Base-by-base conservation (phyloP, 2,797 vertebrate species). In the Platalea minor region DNA sequence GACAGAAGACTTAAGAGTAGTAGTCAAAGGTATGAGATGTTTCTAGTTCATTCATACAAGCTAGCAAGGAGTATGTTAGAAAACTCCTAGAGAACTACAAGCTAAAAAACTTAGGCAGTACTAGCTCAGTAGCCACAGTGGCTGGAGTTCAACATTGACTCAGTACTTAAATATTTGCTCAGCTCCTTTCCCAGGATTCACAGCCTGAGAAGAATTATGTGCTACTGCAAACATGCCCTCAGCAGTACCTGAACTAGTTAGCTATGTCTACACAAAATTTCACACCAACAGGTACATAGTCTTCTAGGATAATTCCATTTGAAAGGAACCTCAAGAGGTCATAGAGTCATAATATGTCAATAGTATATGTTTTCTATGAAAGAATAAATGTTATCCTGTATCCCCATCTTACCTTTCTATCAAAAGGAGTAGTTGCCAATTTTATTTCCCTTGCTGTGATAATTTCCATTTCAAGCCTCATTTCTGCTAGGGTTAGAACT, bases 161-260 rank as follows among this genome's bases (percentile, higher is more conserved):
- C 93, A 81, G 48, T 95, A 84, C 73, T 94, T 95, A 95, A 96
- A 95, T 97, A 97, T 95, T 97, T 96, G 93, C 73, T 91, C 76
- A 91, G 57, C 61, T 96, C 74, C 65, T 90, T 96, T 95, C 94
- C 94, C 93, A 96, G 83, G 93, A 96, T 96, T 95, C 93, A 93
- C 59, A 95, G 92, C 69, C 88, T 46, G 33, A 95, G 86, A 88
- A 93, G 90, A 95, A 90, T 88, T 91, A 91, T 24, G 61, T 81
- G 93, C 73, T 94, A 90, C 76, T 88, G 85, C 80, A 95, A 95
- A 95, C 86, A 95, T 85, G 88, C 83, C 90, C 93, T 96, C 73
- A 91, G 92, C 94, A 95, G 83, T 90, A 95, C 93, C 94, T 95
- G 78, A 92, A 56, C 76, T 88, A 75, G 80, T 46, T 75, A 91